Conservation (phyloP, 2,888 invertebrate genomes). For the Tricholauxania praeusta region DNA sequence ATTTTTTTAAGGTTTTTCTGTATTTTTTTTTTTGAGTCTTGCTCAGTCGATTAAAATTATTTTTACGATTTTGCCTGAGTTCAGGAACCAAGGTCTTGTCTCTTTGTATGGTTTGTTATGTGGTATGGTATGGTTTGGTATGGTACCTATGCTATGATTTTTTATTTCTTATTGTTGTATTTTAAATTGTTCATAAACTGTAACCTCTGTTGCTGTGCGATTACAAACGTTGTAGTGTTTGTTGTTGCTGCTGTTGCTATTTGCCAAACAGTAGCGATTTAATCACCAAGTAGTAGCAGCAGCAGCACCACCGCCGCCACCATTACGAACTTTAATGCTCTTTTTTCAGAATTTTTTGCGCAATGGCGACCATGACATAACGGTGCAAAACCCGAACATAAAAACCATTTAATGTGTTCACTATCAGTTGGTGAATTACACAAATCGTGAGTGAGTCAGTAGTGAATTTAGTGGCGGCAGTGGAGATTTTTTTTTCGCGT, state of each 20-base stretch:
- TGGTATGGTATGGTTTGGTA: neutral
- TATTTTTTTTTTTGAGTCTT: constrained; percentile 10
- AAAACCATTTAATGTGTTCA: constrained; percentile 17
- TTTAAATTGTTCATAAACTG: constrained; percentile 5
- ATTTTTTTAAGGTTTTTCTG: neutral
- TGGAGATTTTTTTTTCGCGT: neutral
- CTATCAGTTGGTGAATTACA: constrained; percentile 23
- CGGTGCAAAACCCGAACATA: constrained; percentile 10
- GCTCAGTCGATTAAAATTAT: constrained; percentile 6
- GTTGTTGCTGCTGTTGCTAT: constrained; percentile 35
- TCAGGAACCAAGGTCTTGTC: constrained; percentile 33
- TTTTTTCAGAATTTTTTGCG: constrained; percentile 28
- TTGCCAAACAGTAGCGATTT: constrained; percentile 47
- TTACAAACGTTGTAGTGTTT: constrained; percentile 46
- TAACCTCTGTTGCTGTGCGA: constrained; percentile 45
- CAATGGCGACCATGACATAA: constrained; percentile 46
- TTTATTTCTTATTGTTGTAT: neutral
- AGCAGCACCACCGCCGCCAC: constrained; percentile 32
- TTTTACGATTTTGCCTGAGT: constrained; percentile 9
- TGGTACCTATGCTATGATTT: neutral
- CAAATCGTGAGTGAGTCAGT: constrained; percentile 31
- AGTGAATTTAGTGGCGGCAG: constrained; percentile 3
- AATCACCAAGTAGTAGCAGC: constrained; percentile 47
- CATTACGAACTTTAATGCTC: constrained; percentile 14
- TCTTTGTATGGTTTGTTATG: neutral